phyloP scores from a whole-genome alignment of 2,113 vertebrate genomes.

The Albula glossodonta region DNA sequence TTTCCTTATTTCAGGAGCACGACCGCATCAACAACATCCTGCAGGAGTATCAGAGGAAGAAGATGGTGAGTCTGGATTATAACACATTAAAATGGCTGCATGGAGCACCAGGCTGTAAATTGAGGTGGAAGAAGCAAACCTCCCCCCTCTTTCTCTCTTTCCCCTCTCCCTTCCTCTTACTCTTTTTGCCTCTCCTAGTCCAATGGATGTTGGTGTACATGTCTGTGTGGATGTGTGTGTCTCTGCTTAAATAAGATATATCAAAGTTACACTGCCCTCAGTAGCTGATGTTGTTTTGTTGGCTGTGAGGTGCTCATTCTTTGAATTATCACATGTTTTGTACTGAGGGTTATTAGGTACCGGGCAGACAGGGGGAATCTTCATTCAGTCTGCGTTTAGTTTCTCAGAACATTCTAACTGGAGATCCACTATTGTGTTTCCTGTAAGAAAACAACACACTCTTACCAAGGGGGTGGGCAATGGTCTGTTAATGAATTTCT shows the following conservation, averaged over 20 bases:
- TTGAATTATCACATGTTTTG: not conserved
- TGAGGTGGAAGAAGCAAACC: not conserved
- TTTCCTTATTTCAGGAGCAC: slow-evolving; percentile 76
- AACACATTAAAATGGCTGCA: not conserved
- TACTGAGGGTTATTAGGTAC: too few relatives aligned
- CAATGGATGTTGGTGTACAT: not conserved
- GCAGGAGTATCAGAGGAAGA: slow-evolving; percentile 86
- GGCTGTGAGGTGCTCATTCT: not conserved
- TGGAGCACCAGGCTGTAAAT: not conserved
- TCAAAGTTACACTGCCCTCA: too few relatives aligned
- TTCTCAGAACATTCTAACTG: too few relatives aligned
- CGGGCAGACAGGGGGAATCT: too few relatives aligned
- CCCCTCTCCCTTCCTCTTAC: not conserved
- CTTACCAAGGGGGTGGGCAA: too few relatives aligned
- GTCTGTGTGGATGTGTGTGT: slow-evolving; percentile 20
- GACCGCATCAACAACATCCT: slow-evolving; percentile 82
- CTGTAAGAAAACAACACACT: too few relatives aligned
- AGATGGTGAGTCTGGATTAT: slow-evolving; percentile 77
- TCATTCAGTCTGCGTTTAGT: too few relatives aligned
- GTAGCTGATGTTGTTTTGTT: too few relatives aligned
- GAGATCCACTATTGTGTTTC: too few relatives aligned
- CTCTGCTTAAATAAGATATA: not conserved
- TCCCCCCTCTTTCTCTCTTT: not conserved
- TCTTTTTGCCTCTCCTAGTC: not conserved
- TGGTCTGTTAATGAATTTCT: too few relatives aligned